Conservation (phyloP, 2,888 invertebrate species). For the Parapristionchus giblindavisi region DNA sequence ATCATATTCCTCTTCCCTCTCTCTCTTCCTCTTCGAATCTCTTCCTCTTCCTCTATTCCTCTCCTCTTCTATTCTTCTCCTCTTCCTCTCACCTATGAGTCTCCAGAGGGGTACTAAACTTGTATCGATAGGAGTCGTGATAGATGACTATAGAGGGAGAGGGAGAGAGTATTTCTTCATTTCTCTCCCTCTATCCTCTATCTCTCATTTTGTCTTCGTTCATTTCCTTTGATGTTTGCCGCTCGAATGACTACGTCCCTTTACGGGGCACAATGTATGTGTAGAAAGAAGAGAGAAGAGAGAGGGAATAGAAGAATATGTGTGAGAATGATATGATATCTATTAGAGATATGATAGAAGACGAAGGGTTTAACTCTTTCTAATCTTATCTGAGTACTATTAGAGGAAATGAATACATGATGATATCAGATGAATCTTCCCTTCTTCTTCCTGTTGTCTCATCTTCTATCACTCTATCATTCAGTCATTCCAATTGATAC, state of each 20-base stretch:
- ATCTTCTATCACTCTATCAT: constrained; percentile 34
- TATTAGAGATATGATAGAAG: constrained; percentile 9
- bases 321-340: constrained; percentile 18
- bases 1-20: constrained; percentile 9
- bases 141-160: constrained; percentile 35
- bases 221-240: too few relatives aligned
- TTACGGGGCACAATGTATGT: constrained; percentile 28
- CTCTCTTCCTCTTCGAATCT: neutral
- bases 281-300: constrained; percentile 24
- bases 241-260: constrained; percentile 25
- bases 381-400: too few relatives aligned
- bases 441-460: too few relatives aligned
- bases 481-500: constrained; percentile 3
- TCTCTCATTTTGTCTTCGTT: constrained; percentile 17
- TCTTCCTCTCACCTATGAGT: constrained; percentile 26
- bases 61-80: constrained; percentile 5
- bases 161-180: constrained; percentile 21
- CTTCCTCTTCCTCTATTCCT: neutral
- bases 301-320: constrained; percentile 19
- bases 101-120: constrained; percentile 24
- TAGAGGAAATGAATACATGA: too few relatives aligned
- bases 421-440: too few relatives aligned
- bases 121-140: constrained; percentile 31
- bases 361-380: constrained; percentile 19
- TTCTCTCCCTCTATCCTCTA: constrained; percentile 23